A percentile compares a stretch with the other conserved stretches of the same genome.
These are phyloP conservation scores for Echinometra lucunter DNA, from an alignment of 53 echinoderm and acorn worm genomes.

Conservation along the genomic window DNA sequence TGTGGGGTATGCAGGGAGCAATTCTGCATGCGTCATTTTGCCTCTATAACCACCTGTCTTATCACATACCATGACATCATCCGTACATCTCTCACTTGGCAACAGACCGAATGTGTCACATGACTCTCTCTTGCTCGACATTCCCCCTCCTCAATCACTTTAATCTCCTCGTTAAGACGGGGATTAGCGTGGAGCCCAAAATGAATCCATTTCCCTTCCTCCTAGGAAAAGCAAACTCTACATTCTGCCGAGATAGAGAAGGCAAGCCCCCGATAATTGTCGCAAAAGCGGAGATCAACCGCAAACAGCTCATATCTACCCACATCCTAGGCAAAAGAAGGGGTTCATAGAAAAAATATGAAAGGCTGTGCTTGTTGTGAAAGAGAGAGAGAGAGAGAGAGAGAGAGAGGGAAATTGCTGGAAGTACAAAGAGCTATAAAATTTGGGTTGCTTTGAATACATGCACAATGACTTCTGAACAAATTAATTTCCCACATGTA, in stretches of 20 bases:
- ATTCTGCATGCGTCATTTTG: neutral
- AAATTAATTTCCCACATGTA: too few species aligned
- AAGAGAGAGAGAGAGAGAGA: neutral
- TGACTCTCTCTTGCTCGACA: neutral
- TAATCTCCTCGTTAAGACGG: slow-evolving; percentile 25
- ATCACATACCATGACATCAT: slow-evolving; percentile 1
- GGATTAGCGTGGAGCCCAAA: slow-evolving; percentile 41
- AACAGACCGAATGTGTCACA: slow-evolving; percentile 30
- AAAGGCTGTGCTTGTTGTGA: neutral
- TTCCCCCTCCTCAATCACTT: neutral
- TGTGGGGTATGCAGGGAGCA: neutral
- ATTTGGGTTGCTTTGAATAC: too few species aligned
- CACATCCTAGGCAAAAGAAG: neutral
- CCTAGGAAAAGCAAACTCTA: slow-evolving; percentile 17
- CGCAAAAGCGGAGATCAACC: neutral
- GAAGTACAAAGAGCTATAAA: too few species aligned
- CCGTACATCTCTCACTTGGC: neutral
- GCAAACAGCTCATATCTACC: neutral
- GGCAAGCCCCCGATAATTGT: slow-evolving; percentile 5
- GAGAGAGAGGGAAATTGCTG: too few species aligned
- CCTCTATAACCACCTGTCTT: slow-evolving; percentile 10
- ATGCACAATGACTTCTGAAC: too few species aligned
- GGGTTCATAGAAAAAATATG: neutral
- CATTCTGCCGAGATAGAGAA: neutral
- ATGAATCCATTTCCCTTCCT: slow-evolving; percentile 31